phyloP scores from a whole-genome alignment of 92 coral and sea anemone species.

The Zoanthus solanderi region DNA sequence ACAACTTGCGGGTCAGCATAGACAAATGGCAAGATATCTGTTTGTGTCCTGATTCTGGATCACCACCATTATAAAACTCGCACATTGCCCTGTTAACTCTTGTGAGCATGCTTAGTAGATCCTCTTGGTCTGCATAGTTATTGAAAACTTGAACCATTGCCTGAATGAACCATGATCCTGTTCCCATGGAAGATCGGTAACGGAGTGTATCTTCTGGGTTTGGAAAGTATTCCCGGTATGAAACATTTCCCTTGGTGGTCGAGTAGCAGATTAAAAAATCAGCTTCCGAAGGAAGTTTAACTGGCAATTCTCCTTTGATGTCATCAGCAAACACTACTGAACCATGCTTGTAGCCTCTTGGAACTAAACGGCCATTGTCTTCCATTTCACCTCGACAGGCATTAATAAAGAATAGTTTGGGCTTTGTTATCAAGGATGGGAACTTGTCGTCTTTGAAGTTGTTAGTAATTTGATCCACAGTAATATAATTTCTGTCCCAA shows the following conservation, averaged over 20 bases:
- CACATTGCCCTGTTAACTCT: conserved; percentile 87
- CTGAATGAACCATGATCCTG: conserved; percentile 95
- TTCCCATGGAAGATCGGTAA: conserved; percentile 11
- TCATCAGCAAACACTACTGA: conserved; percentile 55
- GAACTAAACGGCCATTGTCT: conserved; percentile 68
- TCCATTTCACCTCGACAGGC: conserved; percentile 87
- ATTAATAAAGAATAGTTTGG: conserved; percentile 92
- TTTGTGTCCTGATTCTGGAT: conserved; percentile 66
- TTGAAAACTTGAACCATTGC: conserved; percentile 73
- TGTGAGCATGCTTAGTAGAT: conserved; percentile 89
- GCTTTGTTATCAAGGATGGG: conserved; percentile 81
- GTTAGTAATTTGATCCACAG: conserved; percentile 82
- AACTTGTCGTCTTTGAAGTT: conserved; percentile 79
- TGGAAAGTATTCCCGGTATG: conserved; percentile 66
- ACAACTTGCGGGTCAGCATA: conserved; percentile 87
- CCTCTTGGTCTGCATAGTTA: conserved; percentile 75
- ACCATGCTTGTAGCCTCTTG: conserved; percentile 18
- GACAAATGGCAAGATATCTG: conserved; percentile 90
- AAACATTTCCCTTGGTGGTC: conserved; percentile 75
- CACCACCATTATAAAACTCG: conserved; percentile 59
- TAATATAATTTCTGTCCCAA: conserved; percentile 58
- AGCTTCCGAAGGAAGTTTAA: conserved; percentile 88
- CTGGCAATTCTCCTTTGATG: conserved; percentile 63
- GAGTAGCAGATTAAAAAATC: conserved; percentile 90
- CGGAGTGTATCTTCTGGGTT: conserved; percentile 33